Conservation (phyloP, 2,888 invertebrate species). For the Alentia gelatinosa region DNA sequence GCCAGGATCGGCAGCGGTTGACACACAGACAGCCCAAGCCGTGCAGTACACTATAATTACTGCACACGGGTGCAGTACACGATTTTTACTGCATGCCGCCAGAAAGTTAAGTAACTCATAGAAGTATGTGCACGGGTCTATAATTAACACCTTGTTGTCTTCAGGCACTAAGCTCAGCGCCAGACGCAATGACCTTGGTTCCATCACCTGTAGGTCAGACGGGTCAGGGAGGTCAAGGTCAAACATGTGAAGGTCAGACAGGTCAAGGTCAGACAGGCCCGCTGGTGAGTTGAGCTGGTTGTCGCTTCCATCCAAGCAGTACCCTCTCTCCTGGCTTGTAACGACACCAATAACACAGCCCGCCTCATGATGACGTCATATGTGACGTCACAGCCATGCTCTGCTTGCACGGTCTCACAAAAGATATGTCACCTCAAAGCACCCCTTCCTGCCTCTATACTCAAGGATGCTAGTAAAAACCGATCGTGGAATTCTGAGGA, state of each 20-base stretch:
- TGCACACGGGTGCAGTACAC: too few relatives aligned
- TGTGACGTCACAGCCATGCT: conserved; percentile 7
- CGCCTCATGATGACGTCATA: neutral
- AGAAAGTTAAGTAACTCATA: too few relatives aligned
- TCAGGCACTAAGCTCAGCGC: neutral
- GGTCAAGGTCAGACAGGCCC: neutral
- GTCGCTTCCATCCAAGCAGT: neutral
- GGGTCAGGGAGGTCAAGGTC: neutral
- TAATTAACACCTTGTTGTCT: neutral
- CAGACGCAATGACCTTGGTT: neutral
- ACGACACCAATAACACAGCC: neutral
- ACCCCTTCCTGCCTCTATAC: too few relatives aligned
- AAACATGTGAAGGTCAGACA: neutral
- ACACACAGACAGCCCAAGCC: too few relatives aligned
- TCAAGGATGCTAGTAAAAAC: too few relatives aligned
- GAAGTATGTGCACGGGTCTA: too few relatives aligned
- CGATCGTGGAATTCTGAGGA: too few relatives aligned
- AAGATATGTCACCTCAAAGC: too few relatives aligned
- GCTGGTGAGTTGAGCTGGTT: conserved; percentile 2
- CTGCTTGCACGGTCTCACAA: neutral
- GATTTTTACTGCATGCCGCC: too few relatives aligned
- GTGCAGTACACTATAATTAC: too few relatives aligned
- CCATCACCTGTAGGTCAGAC: neutral
- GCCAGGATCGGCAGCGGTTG: too few relatives aligned
- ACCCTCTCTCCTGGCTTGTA: neutral